Percentiles rank a stretch among this genome's conserved stretches.
phyloP scores from a whole-genome alignment of 1,140 invertebrate genomes.

The Plodia interpunctella region DNA sequence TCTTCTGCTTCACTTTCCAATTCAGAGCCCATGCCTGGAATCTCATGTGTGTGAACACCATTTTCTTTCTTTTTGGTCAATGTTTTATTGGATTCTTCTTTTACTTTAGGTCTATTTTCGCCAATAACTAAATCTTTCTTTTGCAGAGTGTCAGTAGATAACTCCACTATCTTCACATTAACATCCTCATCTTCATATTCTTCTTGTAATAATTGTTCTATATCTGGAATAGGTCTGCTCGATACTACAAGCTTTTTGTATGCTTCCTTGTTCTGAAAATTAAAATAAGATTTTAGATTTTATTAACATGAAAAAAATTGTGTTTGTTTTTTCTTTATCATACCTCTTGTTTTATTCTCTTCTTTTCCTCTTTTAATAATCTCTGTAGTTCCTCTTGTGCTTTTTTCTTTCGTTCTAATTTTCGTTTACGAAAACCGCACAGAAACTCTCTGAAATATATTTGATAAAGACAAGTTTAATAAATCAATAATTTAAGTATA shows the following conservation, averaged over 20 bases:
- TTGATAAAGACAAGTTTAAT: neutral
- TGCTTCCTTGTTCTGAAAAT: slow-evolving; percentile 79
- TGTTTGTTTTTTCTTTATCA: slow-evolving; percentile 6
- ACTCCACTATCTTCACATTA: slow-evolving; percentile 85
- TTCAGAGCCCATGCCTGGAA: slow-evolving; percentile 63
- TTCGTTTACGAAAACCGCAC: slow-evolving; percentile 86
- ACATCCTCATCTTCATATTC: slow-evolving; percentile 85
- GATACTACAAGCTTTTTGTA: slow-evolving; percentile 82
- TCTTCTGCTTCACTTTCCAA: slow-evolving; percentile 66
- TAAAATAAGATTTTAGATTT: slow-evolving; percentile 11
- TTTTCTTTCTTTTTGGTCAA: slow-evolving; percentile 29
- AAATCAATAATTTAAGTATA: too few relatives aligned
- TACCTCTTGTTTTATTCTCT: slow-evolving; percentile 84
- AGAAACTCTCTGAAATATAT: slow-evolving; percentile 81
- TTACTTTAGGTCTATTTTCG: slow-evolving; percentile 78
- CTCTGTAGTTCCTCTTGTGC: slow-evolving; percentile 83
- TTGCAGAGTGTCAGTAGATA: slow-evolving; percentile 81
- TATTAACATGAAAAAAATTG: too few relatives aligned
- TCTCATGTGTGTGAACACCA: slow-evolving; percentile 38
- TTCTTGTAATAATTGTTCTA: slow-evolving; percentile 81
- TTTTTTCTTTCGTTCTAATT: slow-evolving; percentile 83
- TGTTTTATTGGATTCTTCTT: slow-evolving; percentile 25
- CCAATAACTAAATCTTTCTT: slow-evolving; percentile 83
- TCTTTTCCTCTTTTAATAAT: slow-evolving; percentile 85
- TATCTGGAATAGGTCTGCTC: slow-evolving; percentile 80